These are phyloP conservation scores for Thysanoteuthis rhombus DNA, from an alignment of 2,888 invertebrate genomes.

Conservation along the genomic window DNA sequence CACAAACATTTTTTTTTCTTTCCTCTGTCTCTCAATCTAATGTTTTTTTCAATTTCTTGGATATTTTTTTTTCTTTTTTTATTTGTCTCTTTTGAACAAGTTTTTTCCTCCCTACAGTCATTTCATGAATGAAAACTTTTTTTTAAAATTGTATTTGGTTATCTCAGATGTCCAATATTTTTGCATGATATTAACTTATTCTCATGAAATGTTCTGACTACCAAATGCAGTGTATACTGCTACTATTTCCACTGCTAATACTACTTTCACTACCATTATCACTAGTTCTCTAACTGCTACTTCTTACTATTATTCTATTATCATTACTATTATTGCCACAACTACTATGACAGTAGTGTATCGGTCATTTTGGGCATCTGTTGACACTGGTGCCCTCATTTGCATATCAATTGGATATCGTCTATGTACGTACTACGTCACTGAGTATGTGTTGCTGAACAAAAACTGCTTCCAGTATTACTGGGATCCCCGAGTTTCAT, in stretches of 20 bases:
- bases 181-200: slow-evolving; percentile 16
- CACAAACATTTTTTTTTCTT: background rate
- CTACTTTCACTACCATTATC: background rate
- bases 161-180: background rate
- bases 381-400: background rate
- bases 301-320: background rate
- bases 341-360: background rate
- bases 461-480: slow-evolving; percentile 28
- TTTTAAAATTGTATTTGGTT: background rate
- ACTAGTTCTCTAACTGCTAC: background rate
- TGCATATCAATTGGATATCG: slow-evolving; percentile 30
- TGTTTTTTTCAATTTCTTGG: background rate
- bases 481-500: slow-evolving; percentile 28
- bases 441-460: slow-evolving; percentile 31
- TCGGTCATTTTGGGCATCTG: background rate
- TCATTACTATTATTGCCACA: background rate
- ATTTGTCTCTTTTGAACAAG: background rate
- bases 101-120: background rate
- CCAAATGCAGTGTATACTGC: background rate
- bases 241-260: background rate
- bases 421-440: slow-evolving; percentile 28
- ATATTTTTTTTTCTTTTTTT: background rate
- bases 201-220: slow-evolving; percentile 13
- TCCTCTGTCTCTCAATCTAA: background rate
- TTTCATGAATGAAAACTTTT: background rate